These are phyloP conservation scores for Zosterops pallidus DNA, from an alignment of 2,113 vertebrate genomes.

Conservation along the genomic window DNA sequence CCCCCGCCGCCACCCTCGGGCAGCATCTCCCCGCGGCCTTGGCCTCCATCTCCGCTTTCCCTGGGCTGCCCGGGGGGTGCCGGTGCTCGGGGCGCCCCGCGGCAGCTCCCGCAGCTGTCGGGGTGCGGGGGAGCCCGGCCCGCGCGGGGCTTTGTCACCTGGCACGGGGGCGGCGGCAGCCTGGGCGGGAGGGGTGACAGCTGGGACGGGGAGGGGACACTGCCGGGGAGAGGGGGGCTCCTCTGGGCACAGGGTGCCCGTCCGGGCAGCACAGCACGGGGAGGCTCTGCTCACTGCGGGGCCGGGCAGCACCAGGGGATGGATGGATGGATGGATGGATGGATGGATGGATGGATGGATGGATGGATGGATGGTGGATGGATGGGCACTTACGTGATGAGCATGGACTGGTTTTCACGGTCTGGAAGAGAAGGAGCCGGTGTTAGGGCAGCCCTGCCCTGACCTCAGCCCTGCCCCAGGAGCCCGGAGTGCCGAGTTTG, in stretches of 20 bases:
- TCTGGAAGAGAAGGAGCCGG: constrained; percentile 74
- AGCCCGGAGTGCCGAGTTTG: rapidly evolving
- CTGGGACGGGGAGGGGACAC: not conserved
- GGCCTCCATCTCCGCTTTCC: not conserved
- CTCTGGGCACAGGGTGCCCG: not conserved
- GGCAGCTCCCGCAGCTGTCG: constrained; percentile 35
- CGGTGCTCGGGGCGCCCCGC: not conserved
- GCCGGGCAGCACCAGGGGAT: not conserved
- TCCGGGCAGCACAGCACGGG: rapidly evolving
- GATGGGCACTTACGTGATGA: constrained; percentile 89
- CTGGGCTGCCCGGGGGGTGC: rapidly evolving
- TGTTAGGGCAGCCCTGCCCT: not conserved
- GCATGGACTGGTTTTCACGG: constrained; percentile 96
- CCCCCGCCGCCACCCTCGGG: not conserved
- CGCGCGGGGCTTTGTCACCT: not conserved
- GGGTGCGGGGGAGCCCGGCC: not conserved
- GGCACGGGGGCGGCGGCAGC: not conserved
- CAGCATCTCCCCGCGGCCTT: not conserved
- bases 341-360: too few relatives aligned
- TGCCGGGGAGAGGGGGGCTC: not conserved
- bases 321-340: too few relatives aligned
- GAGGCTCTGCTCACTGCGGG: rapidly evolving
- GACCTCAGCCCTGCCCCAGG: rapidly evolving
- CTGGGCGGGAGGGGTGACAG: not conserved
- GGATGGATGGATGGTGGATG: too few relatives aligned